A percentile compares a stretch with the other conserved stretches of the same genome.
These are phyloP conservation scores for Dendrolimus kikuchii DNA, from an alignment of 1,140 invertebrate species.

Conservation along the genomic window DNA sequence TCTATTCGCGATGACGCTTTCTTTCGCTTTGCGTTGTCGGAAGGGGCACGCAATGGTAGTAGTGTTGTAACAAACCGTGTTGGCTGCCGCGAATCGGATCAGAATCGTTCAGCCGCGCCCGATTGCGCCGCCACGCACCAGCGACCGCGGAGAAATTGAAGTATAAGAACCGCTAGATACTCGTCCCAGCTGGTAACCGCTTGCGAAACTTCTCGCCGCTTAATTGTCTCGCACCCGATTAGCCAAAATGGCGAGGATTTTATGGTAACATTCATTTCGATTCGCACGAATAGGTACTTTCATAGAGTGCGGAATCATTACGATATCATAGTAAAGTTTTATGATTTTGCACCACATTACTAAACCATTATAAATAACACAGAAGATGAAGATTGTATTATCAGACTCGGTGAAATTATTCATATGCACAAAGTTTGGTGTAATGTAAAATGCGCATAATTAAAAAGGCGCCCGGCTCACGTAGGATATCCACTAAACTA, in stretches of 20 bases:
- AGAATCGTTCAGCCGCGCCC: constrained; percentile 59
- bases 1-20: constrained; percentile 33
- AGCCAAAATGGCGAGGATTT: constrained; percentile 30
- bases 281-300: constrained; percentile 28
- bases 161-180: constrained; percentile 45
- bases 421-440: too few species aligned
- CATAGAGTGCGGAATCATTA: constrained; percentile 18
- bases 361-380: not conserved
- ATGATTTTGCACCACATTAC: not conserved
- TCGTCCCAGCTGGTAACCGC: constrained; percentile 27
- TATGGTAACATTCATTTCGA: constrained; percentile 30
- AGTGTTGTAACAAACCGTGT: constrained; percentile 9
- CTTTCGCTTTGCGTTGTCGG: constrained; percentile 34
- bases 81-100: constrained; percentile 55
- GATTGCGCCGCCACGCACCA: constrained; percentile 63
- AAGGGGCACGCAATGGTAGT: constrained; percentile 22
- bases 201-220: constrained; percentile 55
- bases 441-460: too few species aligned
- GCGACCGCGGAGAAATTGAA: constrained; percentile 60
- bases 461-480: too few species aligned
- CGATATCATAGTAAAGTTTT: constrained; percentile 2
- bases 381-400: too few species aligned
- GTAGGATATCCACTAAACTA: too few species aligned
- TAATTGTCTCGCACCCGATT: constrained; percentile 35
- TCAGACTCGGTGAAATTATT: too few species aligned